phyloP scores from a whole-genome alignment of 2,797 vertebrate species.

The Gadopsis marmoratus region DNA sequence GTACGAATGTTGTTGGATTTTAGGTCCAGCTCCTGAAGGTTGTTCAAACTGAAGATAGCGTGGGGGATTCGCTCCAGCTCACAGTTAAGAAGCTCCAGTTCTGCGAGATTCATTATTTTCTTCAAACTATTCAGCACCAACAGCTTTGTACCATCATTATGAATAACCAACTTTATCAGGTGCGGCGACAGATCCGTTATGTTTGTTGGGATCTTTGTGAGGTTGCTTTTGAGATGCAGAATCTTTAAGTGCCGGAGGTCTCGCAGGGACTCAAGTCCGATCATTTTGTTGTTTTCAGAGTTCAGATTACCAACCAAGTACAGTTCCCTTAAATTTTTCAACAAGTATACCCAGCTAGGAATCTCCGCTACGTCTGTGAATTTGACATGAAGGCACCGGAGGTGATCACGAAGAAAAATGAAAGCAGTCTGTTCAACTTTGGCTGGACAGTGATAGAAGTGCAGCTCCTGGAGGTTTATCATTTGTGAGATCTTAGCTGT shows the following conservation, averaged over 20 bases:
- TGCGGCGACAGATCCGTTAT: slow-evolving; percentile 97
- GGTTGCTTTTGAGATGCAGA: slow-evolving; percentile 97
- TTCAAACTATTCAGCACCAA: slow-evolving; percentile 97
- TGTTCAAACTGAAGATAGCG: slow-evolving; percentile 97
- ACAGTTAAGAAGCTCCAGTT: slow-evolving; percentile 96
- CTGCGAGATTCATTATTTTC: slow-evolving; percentile 97
- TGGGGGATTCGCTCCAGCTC: slow-evolving; percentile 98
- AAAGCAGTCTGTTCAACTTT: slow-evolving; percentile 99
- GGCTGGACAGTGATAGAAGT: slow-evolving; percentile 97
- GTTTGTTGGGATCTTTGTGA: slow-evolving; percentile 99
- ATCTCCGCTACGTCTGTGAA: slow-evolving; percentile 99
- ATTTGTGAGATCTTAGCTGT: slow-evolving; percentile 98
- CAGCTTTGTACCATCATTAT: slow-evolving; percentile 98
- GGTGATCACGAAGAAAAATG: slow-evolving; percentile 97
- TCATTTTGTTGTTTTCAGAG: slow-evolving; percentile 99
- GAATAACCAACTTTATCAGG: slow-evolving; percentile 94
- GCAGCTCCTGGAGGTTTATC: slow-evolving; percentile 96
- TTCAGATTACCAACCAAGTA: slow-evolving; percentile 97
- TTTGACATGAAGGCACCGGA: slow-evolving; percentile 98
- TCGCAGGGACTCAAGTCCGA: slow-evolving; percentile 96
- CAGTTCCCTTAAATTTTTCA: slow-evolving; percentile 94
- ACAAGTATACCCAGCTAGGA: slow-evolving; percentile 96
- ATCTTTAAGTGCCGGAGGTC: slow-evolving; percentile 95
- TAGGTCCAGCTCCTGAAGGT: slow-evolving; percentile 96
- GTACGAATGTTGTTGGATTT: slow-evolving; percentile 98